Conservation (phyloP, 2,113 vertebrate species). For the Microcebus lehilahytsara region DNA sequence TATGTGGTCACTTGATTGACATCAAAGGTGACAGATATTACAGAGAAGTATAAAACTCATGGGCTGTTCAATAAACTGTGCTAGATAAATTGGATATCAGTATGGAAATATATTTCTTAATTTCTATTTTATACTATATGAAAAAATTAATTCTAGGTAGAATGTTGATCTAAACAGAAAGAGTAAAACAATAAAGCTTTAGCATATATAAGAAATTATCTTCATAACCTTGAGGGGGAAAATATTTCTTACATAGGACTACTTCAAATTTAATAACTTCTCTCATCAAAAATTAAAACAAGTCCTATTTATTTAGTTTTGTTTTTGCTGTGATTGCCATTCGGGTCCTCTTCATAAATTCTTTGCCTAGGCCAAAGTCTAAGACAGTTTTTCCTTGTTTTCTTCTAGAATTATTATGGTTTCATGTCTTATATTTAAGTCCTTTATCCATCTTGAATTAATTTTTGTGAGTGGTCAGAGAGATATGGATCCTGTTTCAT, state of each 20-base stretch:
- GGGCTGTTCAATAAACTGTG: background rate
- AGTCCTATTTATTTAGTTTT: background rate
- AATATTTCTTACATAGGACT: background rate
- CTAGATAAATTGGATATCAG: background rate
- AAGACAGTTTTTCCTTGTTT: too few relatives aligned
- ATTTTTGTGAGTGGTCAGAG: too few relatives aligned
- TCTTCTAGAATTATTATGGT: too few relatives aligned
- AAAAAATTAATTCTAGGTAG: background rate
- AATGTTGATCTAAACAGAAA: background rate
- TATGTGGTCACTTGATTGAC: too few relatives aligned
- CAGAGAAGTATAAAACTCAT: background rate
- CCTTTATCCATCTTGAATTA: too few relatives aligned
- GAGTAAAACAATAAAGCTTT: background rate
- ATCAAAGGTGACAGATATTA: background rate
- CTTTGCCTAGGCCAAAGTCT: too few relatives aligned
- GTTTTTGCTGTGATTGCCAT: too few relatives aligned
- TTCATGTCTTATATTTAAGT: too few relatives aligned
- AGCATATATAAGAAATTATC: background rate
- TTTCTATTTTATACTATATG: background rate
- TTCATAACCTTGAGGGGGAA: background rate
- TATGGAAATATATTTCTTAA: background rate
- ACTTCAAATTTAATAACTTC: conserved; percentile 13
- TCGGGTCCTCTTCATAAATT: too few relatives aligned
- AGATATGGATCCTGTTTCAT: too few relatives aligned
- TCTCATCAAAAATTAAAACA: background rate